These are phyloP conservation scores for Norana najaformis DNA, from an alignment of 2,888 invertebrate genomes.

Conservation along the genomic window DNA sequence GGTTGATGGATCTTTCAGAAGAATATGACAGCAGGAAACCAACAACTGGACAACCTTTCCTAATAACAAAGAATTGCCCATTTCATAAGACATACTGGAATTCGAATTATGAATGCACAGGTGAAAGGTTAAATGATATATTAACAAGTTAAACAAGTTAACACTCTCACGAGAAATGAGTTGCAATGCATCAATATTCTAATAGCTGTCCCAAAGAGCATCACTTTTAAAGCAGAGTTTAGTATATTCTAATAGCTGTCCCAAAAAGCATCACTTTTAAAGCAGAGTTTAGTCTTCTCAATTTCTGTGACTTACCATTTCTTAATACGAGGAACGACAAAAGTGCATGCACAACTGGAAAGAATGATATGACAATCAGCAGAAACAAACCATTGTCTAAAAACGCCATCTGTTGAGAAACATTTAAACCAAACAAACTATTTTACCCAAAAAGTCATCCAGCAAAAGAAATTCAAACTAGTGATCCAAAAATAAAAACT, in stretches of 20 bases:
- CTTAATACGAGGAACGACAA: not conserved
- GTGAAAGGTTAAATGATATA: too few relatives aligned
- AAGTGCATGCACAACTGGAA: not conserved
- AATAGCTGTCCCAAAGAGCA: not conserved
- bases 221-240: not conserved
- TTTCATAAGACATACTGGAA: too few relatives aligned
- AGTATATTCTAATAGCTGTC: not conserved
- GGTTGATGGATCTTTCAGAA: too few relatives aligned
- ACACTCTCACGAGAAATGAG: too few relatives aligned
- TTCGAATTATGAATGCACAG: too few relatives aligned
- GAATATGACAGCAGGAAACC: too few relatives aligned
- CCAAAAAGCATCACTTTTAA: not conserved
- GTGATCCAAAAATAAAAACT: not conserved
- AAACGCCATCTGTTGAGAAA: constrained; percentile 18
- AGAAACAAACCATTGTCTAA: constrained; percentile 15
- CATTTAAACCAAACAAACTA: not conserved
- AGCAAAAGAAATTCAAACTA: not conserved
- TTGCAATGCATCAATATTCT: too few relatives aligned
- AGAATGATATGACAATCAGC: not conserved
- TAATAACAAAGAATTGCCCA: too few relatives aligned
- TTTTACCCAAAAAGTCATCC: not conserved
- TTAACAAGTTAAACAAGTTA: too few relatives aligned
- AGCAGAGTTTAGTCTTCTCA: not conserved
- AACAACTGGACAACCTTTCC: too few relatives aligned
- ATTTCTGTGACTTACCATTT: not conserved